Base-by-base conservation (phyloP, 1,140 invertebrate genomes). In the Steinernema khuongi region DNA sequence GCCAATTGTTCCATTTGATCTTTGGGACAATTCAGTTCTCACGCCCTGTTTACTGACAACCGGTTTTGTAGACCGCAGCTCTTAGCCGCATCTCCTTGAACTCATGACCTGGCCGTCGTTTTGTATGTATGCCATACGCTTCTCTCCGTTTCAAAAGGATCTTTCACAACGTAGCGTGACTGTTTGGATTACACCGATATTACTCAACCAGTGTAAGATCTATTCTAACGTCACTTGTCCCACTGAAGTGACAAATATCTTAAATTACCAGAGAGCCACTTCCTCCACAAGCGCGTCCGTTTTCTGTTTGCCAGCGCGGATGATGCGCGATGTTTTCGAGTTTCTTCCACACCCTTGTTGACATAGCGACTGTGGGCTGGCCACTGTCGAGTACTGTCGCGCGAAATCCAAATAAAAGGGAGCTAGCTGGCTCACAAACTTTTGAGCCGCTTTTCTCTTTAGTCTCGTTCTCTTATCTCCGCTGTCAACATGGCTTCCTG, bases 401-500 rank as follows among this genome's bases (percentile, higher is more conserved):
- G 7, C 50, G 50, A 7, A 60, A 60, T 14, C 50, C 50, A 60
- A 60, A 60, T 60, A 60, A 60, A 60, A 60, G 50, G 50, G 14
- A 14, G 50, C 26, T 4, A 22, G 14, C 50, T 7, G 19, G 7
- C 7, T 7, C 50, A n/a, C 50, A 17, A 26, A n/a, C 22, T 60
- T 22, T 60, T 26, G 22, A 26, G 36, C 36, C n/a, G 36, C 36
- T 60, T 26, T 11, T 60, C 50, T 7, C 11, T 60, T 60, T 60
- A 4, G 22, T n/a, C n/a, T 26, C 22, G 11, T n/a, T 17, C 11
- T 14, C 4, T 60, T 4, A 60, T 60, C 50, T 60, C 11, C 50
- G 36, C 19, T 60, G 50, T 60, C 4, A 26, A 60, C 50, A 77
- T 75, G 85, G 74, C 76, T 77, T 18, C 76, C 60, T 77, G 76